Conservation (phyloP, 2,797 vertebrate genomes). For the Diplodus puntazzo region DNA sequence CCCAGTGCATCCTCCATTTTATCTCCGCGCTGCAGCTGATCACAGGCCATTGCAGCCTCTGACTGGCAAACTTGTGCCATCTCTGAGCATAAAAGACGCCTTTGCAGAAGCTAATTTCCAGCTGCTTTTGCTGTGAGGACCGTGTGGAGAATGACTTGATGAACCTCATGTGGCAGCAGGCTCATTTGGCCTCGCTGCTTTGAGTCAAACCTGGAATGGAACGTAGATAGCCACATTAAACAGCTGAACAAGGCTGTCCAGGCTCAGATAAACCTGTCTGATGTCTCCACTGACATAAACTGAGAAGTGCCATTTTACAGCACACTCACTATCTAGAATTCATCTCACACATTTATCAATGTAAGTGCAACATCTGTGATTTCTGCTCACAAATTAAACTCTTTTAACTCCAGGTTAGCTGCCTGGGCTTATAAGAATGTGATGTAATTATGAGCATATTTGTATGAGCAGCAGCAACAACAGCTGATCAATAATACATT, state of each 20-base stretch:
- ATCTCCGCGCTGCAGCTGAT: slow-evolving; percentile 16
- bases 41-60: background rate
- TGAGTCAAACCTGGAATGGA: background rate
- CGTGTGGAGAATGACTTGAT: background rate
- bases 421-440: background rate
- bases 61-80: background rate
- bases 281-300: background rate
- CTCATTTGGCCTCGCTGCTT: background rate
- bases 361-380: background rate
- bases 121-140: background rate
- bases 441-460: background rate
- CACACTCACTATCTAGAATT: background rate
- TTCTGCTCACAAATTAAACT: background rate
- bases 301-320: background rate
- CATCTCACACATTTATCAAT: background rate
- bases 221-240: no score
- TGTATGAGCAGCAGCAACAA: background rate
- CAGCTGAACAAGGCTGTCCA: no score
- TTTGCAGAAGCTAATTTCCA: background rate
- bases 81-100: background rate
- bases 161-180: background rate
- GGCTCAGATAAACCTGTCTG: background rate
- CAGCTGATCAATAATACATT: background rate
- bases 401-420: background rate
- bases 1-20: background rate